Conservation (phyloP, 2,113 vertebrate genomes). For the Mellivora capensis region DNA sequence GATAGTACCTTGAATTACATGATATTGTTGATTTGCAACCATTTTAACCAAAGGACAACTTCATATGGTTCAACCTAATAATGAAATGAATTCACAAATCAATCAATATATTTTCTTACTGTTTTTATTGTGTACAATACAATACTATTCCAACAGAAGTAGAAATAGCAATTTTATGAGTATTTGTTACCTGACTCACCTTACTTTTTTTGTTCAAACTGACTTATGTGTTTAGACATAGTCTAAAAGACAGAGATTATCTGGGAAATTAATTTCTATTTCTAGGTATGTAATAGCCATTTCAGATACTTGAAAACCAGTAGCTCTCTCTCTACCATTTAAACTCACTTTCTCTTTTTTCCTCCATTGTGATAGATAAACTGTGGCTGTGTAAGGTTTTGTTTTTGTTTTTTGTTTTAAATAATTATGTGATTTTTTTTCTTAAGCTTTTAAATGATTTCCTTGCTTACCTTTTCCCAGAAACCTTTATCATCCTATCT, state of each 20-base stretch:
- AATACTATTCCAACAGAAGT: not conserved
- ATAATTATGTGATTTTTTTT: not conserved
- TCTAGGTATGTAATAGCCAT: not conserved
- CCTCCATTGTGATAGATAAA: not conserved
- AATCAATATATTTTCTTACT: not conserved
- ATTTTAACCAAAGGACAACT: not conserved
- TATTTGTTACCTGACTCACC: not conserved
- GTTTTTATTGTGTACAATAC: not conserved
- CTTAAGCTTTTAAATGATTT: conserved; percentile 5
- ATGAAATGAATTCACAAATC: not conserved
- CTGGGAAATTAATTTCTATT: not conserved
- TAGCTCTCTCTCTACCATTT: not conserved
- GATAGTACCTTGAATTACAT: not conserved
- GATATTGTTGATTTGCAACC: not conserved
- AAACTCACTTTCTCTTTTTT: not conserved
- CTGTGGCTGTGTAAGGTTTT: not conserved
- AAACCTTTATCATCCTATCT: not conserved
- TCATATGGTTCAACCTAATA: not conserved
- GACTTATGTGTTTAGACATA: not conserved
- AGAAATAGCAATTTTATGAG: not conserved
- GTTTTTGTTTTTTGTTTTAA: not conserved
- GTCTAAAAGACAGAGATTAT: not conserved
- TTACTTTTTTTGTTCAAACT: not conserved
- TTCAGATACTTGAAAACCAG: not conserved
- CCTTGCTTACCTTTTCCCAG: not conserved